Conservation (phyloP, 2,797 vertebrate genomes). For the Numenius phaeopus region DNA sequence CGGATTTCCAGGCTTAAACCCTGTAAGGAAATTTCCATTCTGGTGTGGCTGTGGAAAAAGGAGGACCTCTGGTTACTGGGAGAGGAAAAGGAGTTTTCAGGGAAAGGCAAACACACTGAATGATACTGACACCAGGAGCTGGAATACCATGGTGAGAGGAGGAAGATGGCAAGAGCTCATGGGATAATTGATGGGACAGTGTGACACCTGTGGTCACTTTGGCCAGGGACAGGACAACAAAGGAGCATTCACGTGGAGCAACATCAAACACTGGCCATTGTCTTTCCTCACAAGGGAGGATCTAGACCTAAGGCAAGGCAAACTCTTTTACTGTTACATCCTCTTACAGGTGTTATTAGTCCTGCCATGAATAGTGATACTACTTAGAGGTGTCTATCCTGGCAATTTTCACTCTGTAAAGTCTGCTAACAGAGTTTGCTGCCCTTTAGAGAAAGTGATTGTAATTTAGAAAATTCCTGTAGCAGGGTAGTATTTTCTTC, state of each 20-base stretch:
- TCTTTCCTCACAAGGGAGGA: neutral
- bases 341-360: neutral
- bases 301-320: neutral
- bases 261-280: neutral
- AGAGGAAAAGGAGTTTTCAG: neutral
- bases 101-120: neutral
- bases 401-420: neutral
- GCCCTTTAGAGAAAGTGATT: neutral
- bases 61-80: neutral
- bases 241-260: neutral
- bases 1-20: neutral
- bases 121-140: neutral
- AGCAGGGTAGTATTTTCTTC: neutral
- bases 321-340: neutral
- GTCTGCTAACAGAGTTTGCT: neutral
- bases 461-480: neutral
- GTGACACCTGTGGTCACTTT: neutral
- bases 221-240: neutral
- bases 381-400: neutral
- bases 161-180: neutral
- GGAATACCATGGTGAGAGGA: neutral
- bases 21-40: neutral
- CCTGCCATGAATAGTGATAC: neutral
- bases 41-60: neutral
- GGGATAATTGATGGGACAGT: neutral